Base-by-base conservation (phyloP, 2,888 invertebrate genomes). In the Sphaerophoria taeniata region DNA sequence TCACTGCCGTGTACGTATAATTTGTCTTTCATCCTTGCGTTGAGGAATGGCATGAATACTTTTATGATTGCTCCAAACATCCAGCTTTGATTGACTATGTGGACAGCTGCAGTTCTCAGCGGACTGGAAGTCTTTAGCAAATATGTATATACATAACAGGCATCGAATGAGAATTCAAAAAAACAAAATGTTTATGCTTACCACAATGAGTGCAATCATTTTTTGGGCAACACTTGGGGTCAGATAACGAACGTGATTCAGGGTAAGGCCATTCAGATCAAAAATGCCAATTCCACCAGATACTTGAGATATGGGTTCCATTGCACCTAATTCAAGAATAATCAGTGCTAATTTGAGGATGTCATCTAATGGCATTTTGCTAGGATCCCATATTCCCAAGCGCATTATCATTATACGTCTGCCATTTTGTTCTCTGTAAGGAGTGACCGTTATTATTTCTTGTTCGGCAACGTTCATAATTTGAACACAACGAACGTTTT, bases 31-130 rank as follows among this genome's bases (percentile, higher is more conserved):
- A 96, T 96, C 39, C 93, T 90, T 0, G 94, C 91, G 89, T 94
- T 95, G 33, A 97, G 92, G 33, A 97, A 93, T 0, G 97, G 96
- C 88, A 96, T 96, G 91, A 97, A 96, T 16, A 96, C 94, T 87
- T 94, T 94, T 90, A 95, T 96, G 67, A 96, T 94, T 87, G 95
- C 94, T 90, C 96, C 96, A 90, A 97, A 96, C 6, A 96, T 91
- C 96, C 96, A 96, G 0, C 96, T 95, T 90, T 97, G 96, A 90
- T 96, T 95, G 45, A 97, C 93, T 67, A 97, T 94, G 91, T 97
- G 97, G 74, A 97, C 94, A 0, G 96, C 95, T 87, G 95, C 93
- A 0, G 95, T 95, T 67, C 94, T 94, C 89, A 96, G 93, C 0
- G 96, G 96, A 90, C 96, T 96, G 71, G 95, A 94, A 0, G 95